Evolutionary conservation across 2,113 vertebrate genomes (phyloP).

Genomic region (Gadus chalcogrammus): DNA sequence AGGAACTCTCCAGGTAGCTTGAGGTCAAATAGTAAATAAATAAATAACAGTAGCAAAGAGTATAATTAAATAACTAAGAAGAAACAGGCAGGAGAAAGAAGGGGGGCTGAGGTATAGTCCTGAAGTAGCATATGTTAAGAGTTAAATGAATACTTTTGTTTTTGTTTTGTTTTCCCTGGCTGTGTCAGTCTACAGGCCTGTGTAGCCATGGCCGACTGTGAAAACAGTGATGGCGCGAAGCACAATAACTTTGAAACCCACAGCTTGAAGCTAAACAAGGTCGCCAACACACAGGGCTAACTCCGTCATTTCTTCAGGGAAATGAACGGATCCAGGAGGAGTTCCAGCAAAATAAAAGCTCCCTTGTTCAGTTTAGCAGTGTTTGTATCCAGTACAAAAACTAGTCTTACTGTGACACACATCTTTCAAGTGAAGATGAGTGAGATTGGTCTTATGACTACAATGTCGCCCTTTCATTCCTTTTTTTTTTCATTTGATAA

Average conservation of each 20-base stretch:
- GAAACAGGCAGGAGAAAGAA: conserved; percentile 10
- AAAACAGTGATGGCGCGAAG: conserved; percentile 16
- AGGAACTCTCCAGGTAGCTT: conserved; percentile 30
- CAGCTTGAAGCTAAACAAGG: conserved; percentile 34
- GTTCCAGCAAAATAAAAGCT: conserved; percentile 44
- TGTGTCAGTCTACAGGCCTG: conserved; percentile 11
- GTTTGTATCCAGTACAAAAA: background rate
- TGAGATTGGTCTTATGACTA: too few relatives aligned
- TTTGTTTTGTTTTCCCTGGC: background rate
- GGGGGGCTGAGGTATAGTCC: too few relatives aligned
- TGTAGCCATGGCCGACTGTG: conserved; percentile 4
- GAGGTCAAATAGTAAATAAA: conserved; percentile 6
- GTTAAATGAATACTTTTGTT: background rate
- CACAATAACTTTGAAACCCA: background rate
- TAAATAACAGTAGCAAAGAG: conserved; percentile 31
- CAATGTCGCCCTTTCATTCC: too few relatives aligned
- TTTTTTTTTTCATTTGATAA: too few relatives aligned
- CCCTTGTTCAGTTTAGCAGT: background rate
- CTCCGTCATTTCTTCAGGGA: conserved; percentile 45
- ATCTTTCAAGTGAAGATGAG: conserved; percentile 23
- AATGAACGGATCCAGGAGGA: conserved; percentile 37
- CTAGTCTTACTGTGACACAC: too few relatives aligned
- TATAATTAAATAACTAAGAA: conserved; percentile 8
- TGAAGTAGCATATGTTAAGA: conserved; percentile 12
- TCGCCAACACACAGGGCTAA: conserved; percentile 28